Percentiles rank a stretch among this genome's conserved stretches.
Conservation (phyloP, 2,113 vertebrate genomes). For the Cromileptes altivelis region DNA sequence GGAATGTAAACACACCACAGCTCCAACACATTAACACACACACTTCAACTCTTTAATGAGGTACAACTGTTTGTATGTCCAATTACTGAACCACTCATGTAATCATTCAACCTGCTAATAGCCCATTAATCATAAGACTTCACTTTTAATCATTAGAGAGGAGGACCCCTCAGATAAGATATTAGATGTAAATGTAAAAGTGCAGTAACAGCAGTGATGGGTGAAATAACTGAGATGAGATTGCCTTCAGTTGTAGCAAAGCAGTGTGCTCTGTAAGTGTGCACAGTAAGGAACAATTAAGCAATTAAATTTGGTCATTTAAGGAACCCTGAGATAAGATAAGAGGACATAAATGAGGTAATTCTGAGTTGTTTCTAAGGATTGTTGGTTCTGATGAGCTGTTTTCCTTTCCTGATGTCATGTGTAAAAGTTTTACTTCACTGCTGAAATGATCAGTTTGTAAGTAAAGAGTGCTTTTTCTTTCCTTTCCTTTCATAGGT, state of each 20-base stretch:
- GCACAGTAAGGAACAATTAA: neutral
- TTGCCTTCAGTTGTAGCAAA: too few species aligned
- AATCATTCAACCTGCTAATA: neutral
- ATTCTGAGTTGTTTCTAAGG: neutral
- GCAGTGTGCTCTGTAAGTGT: neutral
- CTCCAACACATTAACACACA: conserved; percentile 12
- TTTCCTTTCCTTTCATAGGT: neutral
- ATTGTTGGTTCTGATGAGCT: neutral
- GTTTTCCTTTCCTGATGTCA: neutral
- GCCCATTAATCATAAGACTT: neutral
- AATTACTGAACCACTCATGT: neutral
- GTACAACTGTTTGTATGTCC: conserved; percentile 1
- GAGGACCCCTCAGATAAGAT: neutral
- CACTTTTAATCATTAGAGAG: neutral
- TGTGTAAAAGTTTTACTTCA: neutral
- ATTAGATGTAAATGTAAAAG: too few species aligned
- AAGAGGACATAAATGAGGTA: neutral
- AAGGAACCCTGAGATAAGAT: neutral
- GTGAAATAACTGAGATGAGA: neutral
- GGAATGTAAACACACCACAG: conserved; percentile 6
- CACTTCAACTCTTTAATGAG: neutral
- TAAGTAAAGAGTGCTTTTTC: neutral
- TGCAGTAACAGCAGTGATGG: neutral
- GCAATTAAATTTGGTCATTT: neutral
- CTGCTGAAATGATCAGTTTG: neutral